Conservation (phyloP, 2,797 vertebrate species). For the Chaenodraco wilsoni region DNA sequence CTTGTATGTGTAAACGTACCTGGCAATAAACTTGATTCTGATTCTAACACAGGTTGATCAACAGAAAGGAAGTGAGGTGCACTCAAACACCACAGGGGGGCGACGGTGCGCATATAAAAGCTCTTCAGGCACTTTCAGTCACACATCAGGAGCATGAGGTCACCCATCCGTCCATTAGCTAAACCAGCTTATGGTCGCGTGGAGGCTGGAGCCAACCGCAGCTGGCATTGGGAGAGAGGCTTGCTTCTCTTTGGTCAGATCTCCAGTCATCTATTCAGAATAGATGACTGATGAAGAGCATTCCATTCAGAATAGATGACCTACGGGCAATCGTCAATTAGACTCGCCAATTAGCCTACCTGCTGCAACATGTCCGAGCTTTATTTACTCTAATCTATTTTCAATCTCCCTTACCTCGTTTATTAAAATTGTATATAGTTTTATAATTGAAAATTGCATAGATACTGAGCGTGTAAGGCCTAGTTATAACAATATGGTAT, state of each 20-base stretch:
- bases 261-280: not conserved
- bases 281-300: too few species aligned
- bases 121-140: not conserved
- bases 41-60: too few species aligned
- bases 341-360: not conserved
- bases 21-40: too few species aligned
- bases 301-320: not conserved
- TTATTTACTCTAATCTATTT: not conserved
- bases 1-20: too few species aligned
- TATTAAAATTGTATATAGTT: not conserved
- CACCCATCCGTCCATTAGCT: not conserved
- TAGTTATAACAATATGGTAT: not conserved
- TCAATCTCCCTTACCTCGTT: not conserved
- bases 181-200: not conserved
- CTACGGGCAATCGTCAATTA: not conserved
- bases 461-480: not conserved
- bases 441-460: not conserved
- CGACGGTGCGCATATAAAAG: constrained; percentile 15
- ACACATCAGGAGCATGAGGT: not conserved
- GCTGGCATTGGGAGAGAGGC: not conserved
- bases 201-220: not conserved
- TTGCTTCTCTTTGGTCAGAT: not conserved
- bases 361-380: not conserved
- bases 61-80: not conserved
- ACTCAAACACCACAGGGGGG: constrained; percentile 55